Percentiles rank a stretch among this genome's conserved stretches.
phyloP scores from a whole-genome alignment of 2,113 vertebrate species.

The Sinosuthora webbiana region DNA sequence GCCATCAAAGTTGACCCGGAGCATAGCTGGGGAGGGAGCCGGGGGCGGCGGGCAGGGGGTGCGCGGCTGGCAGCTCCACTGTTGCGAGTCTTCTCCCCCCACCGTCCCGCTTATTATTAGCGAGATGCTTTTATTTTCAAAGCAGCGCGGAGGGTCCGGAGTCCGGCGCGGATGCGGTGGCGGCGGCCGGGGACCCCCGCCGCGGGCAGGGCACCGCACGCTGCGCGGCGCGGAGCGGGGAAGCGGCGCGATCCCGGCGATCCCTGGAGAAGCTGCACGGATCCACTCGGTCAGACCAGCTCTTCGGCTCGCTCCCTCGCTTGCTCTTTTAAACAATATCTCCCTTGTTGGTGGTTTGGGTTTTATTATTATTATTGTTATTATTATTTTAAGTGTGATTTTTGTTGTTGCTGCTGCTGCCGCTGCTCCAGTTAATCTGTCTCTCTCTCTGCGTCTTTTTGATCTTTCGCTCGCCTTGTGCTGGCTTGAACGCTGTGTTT shows the following conservation, averaged over 20 bases:
- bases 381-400: slow-evolving; percentile 59
- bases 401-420: slow-evolving; percentile 49
- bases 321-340: slow-evolving; percentile 64
- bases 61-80: slow-evolving; percentile 9
- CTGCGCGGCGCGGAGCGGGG: slow-evolving; percentile 28
- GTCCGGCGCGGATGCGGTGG: slow-evolving; percentile 12
- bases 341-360: slow-evolving; percentile 56
- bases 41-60: background rate
- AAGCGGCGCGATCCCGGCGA: slow-evolving; percentile 29
- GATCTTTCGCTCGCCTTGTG: slow-evolving; percentile 61
- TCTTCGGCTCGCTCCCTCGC: slow-evolving; percentile 37
- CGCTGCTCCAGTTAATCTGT: slow-evolving; percentile 52
- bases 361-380: slow-evolving; percentile 53
- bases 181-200: background rate
- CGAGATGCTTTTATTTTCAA: slow-evolving; percentile 50
- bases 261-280: slow-evolving; percentile 33
- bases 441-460: slow-evolving; percentile 42
- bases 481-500: slow-evolving; percentile 55
- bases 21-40: background rate
- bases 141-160: slow-evolving; percentile 30
- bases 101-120: slow-evolving; percentile 5
- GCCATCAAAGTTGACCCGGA: slow-evolving; percentile 26
- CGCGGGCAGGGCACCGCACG: background rate
- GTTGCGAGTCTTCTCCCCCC: slow-evolving; percentile 9
- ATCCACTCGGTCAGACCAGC: slow-evolving; percentile 48